A percentile compares a stretch with the other conserved stretches of the same genome.
Conservation (phyloP, 1,140 invertebrate species). For the Sipha flava region DNA sequence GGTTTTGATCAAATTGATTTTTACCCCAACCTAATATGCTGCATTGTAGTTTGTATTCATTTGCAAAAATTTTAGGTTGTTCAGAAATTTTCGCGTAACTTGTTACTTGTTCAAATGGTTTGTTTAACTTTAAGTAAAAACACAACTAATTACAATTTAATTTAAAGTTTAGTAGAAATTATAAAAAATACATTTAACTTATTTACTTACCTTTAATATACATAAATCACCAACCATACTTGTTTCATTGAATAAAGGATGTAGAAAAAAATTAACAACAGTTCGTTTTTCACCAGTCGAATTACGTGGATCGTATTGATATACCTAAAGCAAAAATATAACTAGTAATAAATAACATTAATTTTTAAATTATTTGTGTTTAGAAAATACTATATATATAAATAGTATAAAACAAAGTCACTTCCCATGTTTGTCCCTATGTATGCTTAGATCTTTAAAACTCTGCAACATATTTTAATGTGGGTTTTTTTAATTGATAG, state of each 20-base stretch:
- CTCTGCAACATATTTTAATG: no score
- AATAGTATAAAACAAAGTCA: no score
- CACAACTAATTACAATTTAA: no score
- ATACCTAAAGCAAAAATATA: neutral
- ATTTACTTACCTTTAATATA: constrained; percentile 8
- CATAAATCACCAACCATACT: neutral
- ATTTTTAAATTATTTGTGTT: no score
- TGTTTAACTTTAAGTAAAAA: neutral
- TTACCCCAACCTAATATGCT: constrained; percentile 3
- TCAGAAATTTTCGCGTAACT: neutral
- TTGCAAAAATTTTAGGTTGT: neutral
- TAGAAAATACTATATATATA: no score
- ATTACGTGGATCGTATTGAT: neutral
- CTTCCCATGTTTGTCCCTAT: no score
- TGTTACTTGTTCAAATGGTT: neutral
- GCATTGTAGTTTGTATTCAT: neutral
- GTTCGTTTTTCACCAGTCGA: neutral
- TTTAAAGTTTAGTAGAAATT: no score
- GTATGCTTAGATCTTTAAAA: no score
- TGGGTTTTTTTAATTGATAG: no score
- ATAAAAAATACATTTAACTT: no score
- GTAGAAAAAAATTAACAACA: neutral
- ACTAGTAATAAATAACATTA: no score
- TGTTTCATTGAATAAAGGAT: neutral
- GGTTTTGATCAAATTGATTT: neutral